phyloP scores from a whole-genome alignment of 2,888 invertebrate genomes.

The Calameuta filiformis region DNA sequence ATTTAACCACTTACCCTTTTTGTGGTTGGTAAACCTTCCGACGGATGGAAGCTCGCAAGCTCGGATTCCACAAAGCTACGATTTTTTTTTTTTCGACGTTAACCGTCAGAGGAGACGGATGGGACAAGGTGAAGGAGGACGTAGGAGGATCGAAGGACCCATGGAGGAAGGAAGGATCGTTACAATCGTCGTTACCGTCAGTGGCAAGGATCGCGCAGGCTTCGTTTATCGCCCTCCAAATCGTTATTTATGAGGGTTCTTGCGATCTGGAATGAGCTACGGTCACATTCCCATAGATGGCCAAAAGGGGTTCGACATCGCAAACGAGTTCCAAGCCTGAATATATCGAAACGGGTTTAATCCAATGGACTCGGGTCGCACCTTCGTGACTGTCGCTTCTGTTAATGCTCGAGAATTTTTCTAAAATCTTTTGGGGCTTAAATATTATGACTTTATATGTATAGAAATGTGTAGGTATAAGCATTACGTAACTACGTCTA shows the following conservation, averaged over 20 bases:
- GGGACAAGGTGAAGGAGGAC: neutral
- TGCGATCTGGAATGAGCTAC: neutral
- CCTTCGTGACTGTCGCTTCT: neutral
- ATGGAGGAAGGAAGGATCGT: neutral
- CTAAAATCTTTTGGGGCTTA: no score
- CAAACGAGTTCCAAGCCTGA: neutral
- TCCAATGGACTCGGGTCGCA: neutral
- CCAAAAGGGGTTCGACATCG: neutral
- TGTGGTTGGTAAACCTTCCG: neutral
- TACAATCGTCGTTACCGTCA: neutral
- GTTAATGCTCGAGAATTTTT: neutral
- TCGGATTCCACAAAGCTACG: neutral
- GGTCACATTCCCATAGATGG: neutral
- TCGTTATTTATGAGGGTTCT: neutral
- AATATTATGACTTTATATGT: neutral
- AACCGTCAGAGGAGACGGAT: neutral
- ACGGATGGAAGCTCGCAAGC: neutral
- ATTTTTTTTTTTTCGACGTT: neutral
- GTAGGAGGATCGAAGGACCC: neutral
- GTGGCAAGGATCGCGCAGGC: neutral
- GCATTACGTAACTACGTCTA: neutral
- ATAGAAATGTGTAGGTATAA: neutral
- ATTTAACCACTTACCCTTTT: neutral
- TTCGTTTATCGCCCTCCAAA: neutral
- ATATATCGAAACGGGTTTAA: neutral